phyloP scores from a whole-genome alignment of 2,888 invertebrate genomes.

The Chydorus sphaericus region DNA sequence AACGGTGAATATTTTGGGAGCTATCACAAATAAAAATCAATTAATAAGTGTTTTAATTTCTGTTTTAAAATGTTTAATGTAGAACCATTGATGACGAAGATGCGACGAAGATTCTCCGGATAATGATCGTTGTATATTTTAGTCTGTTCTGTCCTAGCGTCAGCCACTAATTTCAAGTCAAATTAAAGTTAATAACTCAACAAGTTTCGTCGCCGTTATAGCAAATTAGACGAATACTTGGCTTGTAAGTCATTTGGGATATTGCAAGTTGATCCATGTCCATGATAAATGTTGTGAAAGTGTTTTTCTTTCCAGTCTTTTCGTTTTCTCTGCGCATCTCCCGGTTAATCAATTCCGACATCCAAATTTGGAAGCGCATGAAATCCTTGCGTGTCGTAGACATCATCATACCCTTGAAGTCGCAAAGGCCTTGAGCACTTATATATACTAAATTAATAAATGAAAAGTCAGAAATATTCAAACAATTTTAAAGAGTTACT shows the following conservation, averaged over 20 bases:
- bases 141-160: background rate
- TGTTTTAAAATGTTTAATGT: no score
- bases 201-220: background rate
- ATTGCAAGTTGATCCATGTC: background rate
- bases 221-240: background rate
- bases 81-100: conserved; percentile 32
- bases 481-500: background rate
- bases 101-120: conserved; percentile 31
- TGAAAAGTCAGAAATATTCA: background rate
- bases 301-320: background rate
- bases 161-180: background rate
- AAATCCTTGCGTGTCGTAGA: background rate
- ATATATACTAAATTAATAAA: background rate
- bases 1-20: background rate
- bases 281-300: background rate
- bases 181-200: background rate
- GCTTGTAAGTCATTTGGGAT: background rate
- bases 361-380: background rate
- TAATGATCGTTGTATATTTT: conserved; percentile 32
- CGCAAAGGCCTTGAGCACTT: conserved; percentile 31
- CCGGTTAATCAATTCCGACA: background rate
- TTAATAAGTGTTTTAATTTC: background rate
- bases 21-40: background rate
- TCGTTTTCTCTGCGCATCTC: background rate
- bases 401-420: conserved; percentile 53